These are phyloP conservation scores for Aphelenchoides besseyi DNA, from an alignment of 1,140 invertebrate genomes.

Conservation along the genomic window DNA sequence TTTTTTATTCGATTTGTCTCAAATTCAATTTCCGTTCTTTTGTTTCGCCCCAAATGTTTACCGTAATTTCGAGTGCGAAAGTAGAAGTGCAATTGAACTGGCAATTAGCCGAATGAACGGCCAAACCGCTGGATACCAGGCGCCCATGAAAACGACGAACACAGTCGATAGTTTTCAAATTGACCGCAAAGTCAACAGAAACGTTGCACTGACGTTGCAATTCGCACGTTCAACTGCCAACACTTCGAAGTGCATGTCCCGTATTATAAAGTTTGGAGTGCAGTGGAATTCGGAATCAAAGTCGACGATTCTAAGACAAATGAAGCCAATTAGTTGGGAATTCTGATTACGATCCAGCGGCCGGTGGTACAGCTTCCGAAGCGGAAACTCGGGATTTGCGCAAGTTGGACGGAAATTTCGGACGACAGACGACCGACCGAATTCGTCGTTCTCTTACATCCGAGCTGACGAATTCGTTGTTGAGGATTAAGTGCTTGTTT, in stretches of 20 bases:
- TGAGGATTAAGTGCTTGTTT: no score
- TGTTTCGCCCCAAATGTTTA: neutral
- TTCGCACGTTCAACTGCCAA: neutral
- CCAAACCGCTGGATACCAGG: neutral
- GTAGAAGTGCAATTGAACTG: neutral
- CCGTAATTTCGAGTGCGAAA: neutral
- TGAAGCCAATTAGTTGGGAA: slow-evolving; percentile 8
- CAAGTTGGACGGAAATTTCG: neutral
- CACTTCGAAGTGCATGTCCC: no score
- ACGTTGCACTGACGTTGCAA: neutral
- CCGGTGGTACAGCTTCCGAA: neutral
- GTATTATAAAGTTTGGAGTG: no score
- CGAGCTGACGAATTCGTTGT: neutral
- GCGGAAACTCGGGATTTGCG: slow-evolving; percentile 2
- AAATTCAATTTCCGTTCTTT: no score
- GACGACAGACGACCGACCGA: neutral
- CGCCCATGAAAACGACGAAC: neutral
- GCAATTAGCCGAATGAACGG: neutral
- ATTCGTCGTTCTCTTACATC: neutral
- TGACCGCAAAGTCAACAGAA: neutral
- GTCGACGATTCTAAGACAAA: neutral
- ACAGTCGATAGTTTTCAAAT: neutral
- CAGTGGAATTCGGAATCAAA: neutral
- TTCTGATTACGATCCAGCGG: neutral
- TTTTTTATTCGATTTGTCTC: neutral